Evolutionary conservation across 2,797 vertebrate species (phyloP).

Genomic region (Tenualosa thibaudeaui): DNA sequence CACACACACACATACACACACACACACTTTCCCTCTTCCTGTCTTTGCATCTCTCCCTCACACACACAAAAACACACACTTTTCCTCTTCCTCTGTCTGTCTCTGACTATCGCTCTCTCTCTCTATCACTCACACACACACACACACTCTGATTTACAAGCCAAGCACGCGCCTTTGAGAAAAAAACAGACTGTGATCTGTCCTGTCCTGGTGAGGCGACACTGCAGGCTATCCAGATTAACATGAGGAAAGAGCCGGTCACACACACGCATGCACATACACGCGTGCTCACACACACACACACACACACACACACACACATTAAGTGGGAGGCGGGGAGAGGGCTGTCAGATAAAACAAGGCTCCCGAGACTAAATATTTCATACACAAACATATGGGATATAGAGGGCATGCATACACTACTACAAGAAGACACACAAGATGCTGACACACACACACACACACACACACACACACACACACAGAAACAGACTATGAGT

Average conservation of each 20-base stretch:
- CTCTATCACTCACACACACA: neutral
- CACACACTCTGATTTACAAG: conserved; percentile 27
- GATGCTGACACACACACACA: conserved; percentile 40
- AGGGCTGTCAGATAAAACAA: neutral
- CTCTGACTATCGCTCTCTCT: neutral
- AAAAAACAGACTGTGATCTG: neutral
- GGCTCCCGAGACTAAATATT: neutral
- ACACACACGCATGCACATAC: conserved; percentile 25
- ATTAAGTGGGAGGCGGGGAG: conserved; percentile 58
- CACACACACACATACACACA: conserved; percentile 34
- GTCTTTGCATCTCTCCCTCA: neutral
- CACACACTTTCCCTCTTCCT: neutral
- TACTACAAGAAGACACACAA: neutral
- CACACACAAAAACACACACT: neutral
- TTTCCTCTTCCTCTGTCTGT: neutral
- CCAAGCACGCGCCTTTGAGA: conserved; percentile 18
- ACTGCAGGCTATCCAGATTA: neutral
- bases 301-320: neutral
- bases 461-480: conserved; percentile 19
- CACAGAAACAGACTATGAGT: conserved; percentile 27
- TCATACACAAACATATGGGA: conserved; percentile 11
- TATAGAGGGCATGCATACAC: conserved; percentile 30
- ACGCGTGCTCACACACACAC: neutral
- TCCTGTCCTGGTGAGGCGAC: conserved; percentile 1
- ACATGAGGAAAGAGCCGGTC: conserved; percentile 14